Evolutionary conservation across 1,140 invertebrate species (phyloP), one percentile per base, ranked within the genome.

Genomic region (Pseudomyrmex gracilis): DNA sequence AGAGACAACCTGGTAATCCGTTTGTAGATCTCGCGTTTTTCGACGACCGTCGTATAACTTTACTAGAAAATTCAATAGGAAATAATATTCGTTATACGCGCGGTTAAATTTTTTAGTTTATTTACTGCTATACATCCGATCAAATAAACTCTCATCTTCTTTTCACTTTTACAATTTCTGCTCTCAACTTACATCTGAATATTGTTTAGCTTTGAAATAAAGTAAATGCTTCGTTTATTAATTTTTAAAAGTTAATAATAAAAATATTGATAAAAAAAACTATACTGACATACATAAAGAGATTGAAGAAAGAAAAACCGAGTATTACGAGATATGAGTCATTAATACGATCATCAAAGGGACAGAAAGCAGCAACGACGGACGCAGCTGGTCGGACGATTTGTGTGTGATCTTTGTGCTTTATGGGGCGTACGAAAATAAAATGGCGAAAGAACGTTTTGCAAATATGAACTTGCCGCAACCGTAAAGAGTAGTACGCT

Each of bases 391-490:
- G 58, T 15, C 45, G 45, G 66, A 53, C 45, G 61, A 73, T 85
- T 73, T 53, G 78, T 68, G 53, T 20, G 53, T 83, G 61, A 76
- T 77, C 49, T 78, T 66, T n/a, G 73, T 85, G 55, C 61, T 85
- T 85, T 85, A 83, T 83, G 68, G 61, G 55, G 22, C 84, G 70
- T 73, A 51, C 34, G 78, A 13, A 57, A 24, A 73, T 82, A 82
- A 85, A 85, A 67, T 34, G 45, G 34, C 60, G 49, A 67, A 57
- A 85, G 60, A 61, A 83, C 68, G 43, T 85, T 80, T 80, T 68
- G 78, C 84, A 85, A 85, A 82, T 82, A 85, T 20, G 70, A 85
- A 68, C 53, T 60, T 67, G 61, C 61, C 68, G 22, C 67, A 60
- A 66, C 57, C 78, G 55, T 85, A 73, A 85, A 85, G 68, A 63